phyloP scores from a whole-genome alignment of 92 coral and sea anemone species.

The Palythoa grandis region DNA sequence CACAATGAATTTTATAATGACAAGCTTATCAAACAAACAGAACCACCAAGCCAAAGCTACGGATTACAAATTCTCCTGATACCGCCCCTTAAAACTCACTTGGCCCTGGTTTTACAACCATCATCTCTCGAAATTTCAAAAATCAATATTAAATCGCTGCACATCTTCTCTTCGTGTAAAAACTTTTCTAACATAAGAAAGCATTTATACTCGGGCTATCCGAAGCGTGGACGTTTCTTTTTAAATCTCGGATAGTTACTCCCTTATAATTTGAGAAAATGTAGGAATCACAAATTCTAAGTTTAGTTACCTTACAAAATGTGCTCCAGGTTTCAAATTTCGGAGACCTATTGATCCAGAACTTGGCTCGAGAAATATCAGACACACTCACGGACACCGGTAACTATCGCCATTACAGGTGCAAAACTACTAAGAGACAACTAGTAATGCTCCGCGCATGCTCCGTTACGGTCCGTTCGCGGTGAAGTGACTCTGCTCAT shows the following conservation, averaged over 20 bases:
- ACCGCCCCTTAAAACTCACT: background rate
- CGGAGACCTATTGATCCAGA: background rate
- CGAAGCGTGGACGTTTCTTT: too few relatives aligned
- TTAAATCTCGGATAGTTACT: background rate
- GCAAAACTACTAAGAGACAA: background rate
- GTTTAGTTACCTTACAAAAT: background rate
- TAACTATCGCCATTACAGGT: slow-evolving; percentile 16
- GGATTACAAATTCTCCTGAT: background rate
- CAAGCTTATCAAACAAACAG: background rate
- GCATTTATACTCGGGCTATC: background rate
- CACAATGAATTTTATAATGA: background rate
- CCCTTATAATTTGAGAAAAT: background rate
- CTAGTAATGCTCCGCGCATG: background rate
- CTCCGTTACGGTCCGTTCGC: background rate
- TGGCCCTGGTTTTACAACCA: background rate
- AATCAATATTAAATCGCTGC: background rate
- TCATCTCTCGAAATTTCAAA: background rate
- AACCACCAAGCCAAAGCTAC: background rate
- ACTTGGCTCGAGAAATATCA: background rate
- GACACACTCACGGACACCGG: background rate
- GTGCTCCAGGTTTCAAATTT: slow-evolving; percentile 10
- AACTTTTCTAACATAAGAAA: background rate
- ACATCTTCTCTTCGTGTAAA: background rate
- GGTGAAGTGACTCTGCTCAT: background rate
- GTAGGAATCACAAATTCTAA: background rate